phyloP scores from a whole-genome alignment of 2,888 invertebrate genomes.

The Phorcus lineatus region DNA sequence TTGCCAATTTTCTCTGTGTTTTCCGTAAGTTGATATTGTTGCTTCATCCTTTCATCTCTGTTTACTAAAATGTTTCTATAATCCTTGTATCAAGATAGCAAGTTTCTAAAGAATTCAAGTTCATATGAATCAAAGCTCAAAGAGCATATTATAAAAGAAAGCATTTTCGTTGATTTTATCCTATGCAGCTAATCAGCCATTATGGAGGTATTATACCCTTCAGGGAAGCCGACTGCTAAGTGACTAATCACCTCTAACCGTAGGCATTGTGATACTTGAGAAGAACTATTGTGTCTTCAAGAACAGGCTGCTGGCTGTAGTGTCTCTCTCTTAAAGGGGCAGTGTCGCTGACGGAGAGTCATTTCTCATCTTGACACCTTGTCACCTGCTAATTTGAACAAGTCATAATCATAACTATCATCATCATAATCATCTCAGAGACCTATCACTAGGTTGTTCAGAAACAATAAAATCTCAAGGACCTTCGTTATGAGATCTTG shows the following conservation, averaged over 20 bases:
- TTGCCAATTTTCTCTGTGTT: neutral
- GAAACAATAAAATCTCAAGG: too few species aligned
- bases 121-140: neutral
- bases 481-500: too few species aligned
- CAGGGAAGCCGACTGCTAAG: neutral
- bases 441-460: too few species aligned
- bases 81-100: neutral
- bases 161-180: neutral
- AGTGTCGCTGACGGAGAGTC: neutral
- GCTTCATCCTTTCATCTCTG: neutral
- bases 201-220: neutral
- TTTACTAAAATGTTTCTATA: neutral
- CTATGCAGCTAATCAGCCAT: neutral
- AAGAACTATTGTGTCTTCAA: neutral
- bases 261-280: neutral
- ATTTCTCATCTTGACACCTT: slow-evolving; percentile 4
- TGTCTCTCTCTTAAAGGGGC: too few species aligned
- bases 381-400: neutral
- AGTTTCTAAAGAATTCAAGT: neutral
- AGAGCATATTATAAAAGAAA: neutral
- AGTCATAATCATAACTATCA: too few species aligned
- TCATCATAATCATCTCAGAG: too few species aligned
- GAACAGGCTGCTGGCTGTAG: too few species aligned
- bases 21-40: neutral
- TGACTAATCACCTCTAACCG: neutral